phyloP scores from a whole-genome alignment of 2,113 vertebrate species.

The Myxocyprinus asiaticus region DNA sequence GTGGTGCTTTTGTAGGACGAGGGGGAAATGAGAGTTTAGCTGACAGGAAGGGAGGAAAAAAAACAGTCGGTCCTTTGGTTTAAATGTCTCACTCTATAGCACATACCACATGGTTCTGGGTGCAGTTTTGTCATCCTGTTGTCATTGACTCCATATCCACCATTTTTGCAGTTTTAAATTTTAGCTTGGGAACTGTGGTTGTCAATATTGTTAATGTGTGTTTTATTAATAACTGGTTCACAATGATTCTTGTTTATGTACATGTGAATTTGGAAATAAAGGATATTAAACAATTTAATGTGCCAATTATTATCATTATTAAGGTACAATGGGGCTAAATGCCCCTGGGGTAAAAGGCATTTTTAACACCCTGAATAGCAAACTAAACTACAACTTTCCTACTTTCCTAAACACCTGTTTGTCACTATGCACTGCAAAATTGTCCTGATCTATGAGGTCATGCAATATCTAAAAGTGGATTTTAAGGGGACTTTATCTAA shows the following conservation, averaged over 20 bases:
- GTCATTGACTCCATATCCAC: slow-evolving; percentile 57
- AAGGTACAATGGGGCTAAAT: too few species aligned
- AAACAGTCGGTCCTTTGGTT: slow-evolving; percentile 48
- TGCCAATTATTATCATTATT: too few species aligned
- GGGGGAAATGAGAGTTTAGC: neutral
- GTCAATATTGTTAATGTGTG: slow-evolving; percentile 89
- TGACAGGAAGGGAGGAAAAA: slow-evolving; percentile 44
- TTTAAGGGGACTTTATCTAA: too few species aligned
- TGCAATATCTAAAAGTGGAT: too few species aligned
- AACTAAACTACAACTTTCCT: too few species aligned
- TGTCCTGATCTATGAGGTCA: too few species aligned
- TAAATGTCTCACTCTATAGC: slow-evolving; percentile 45
- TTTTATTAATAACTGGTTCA: slow-evolving; percentile 95
- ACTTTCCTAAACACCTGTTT: too few species aligned
- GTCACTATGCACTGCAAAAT: too few species aligned
- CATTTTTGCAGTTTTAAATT: slow-evolving; percentile 77
- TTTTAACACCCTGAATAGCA: too few species aligned
- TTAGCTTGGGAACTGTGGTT: slow-evolving; percentile 88
- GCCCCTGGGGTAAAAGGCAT: too few species aligned
- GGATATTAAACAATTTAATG: slow-evolving; percentile 75
- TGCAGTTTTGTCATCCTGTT: slow-evolving; percentile 66
- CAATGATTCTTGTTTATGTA: slow-evolving; percentile 85
- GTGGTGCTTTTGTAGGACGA: neutral
- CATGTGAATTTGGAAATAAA: slow-evolving; percentile 99
- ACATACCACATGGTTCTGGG: too few species aligned